Conservation (phyloP, 2,113 vertebrate species). For the Cyrtonyx montezumae region DNA sequence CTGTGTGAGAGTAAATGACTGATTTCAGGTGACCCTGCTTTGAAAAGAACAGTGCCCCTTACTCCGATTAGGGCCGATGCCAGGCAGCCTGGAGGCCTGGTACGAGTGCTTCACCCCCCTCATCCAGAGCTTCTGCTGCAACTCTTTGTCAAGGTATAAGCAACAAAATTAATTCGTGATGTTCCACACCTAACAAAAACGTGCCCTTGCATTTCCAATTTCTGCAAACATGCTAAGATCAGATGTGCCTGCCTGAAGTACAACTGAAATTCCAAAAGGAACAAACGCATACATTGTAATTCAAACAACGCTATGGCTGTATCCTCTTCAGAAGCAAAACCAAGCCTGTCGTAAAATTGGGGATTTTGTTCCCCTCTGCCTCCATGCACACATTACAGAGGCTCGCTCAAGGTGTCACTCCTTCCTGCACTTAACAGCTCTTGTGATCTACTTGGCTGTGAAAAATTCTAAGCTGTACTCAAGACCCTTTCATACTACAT, state of each 20-base stretch:
- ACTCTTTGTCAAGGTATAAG: background rate
- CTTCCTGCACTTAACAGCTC: background rate
- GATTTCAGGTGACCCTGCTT: slow-evolving; percentile 40
- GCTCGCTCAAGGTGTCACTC: background rate
- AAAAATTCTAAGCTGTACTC: background rate
- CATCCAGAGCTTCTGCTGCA: background rate
- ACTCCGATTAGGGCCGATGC: slow-evolving; percentile 42
- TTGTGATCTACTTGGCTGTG: background rate
- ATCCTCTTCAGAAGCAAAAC: slow-evolving; percentile 2
- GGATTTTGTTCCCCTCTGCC: background rate
- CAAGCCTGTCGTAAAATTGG: background rate
- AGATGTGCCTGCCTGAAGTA: background rate
- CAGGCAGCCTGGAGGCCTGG: background rate
- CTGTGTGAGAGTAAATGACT: slow-evolving; percentile 26
- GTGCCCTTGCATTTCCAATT: background rate
- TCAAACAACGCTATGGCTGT: background rate
- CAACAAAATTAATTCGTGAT: slow-evolving; percentile 25
- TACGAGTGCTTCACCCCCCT: background rate
- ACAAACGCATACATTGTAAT: background rate
- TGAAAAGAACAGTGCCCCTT: background rate
- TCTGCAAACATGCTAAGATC: background rate
- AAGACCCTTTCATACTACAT: background rate
- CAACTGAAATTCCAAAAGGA: background rate
- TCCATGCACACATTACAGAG: background rate
- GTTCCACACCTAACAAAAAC: slow-evolving; percentile 12